Evolutionary conservation across 2,888 invertebrate genomes (phyloP).

Genomic region (Lysandra coridon): DNA sequence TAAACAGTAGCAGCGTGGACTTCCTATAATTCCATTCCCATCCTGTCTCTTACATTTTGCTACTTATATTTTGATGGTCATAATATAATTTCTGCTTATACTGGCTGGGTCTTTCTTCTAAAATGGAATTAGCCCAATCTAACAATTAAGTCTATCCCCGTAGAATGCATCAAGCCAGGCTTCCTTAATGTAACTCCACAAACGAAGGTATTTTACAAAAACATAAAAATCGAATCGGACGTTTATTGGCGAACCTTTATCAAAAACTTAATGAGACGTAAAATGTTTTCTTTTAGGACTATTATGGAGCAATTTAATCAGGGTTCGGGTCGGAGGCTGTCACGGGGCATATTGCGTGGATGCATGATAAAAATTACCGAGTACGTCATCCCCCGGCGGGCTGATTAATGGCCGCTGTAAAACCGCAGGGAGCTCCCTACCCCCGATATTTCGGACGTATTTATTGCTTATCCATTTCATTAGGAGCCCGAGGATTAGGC

Average conservation of each 20-base stretch:
- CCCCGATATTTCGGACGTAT: conserved; percentile 60
- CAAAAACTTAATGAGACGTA: not conserved
- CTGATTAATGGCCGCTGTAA: conserved; percentile 68
- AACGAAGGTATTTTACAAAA: not conserved
- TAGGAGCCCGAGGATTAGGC: conserved; percentile 47
- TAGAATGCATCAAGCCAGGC: not conserved
- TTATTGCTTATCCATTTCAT: conserved; percentile 66
- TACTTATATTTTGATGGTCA: no score
- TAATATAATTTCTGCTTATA: no score
- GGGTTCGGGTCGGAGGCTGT: conserved; percentile 31
- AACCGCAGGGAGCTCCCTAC: conserved; percentile 52
- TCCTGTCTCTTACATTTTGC: no score
- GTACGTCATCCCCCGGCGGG: conserved; percentile 60
- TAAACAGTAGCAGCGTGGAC: no score
- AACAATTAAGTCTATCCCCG: not conserved
- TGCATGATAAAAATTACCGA: conserved; percentile 63
- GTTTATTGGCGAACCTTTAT: conserved; percentile 2
- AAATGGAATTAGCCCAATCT: no score
- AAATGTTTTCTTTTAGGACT: conserved; percentile 23
- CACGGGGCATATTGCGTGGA: conserved; percentile 42
- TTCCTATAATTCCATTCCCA: no score
- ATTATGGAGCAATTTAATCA: conserved; percentile 29
- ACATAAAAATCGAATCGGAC: not conserved
- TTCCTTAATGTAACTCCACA: not conserved
- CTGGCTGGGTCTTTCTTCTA: no score